Conservation (phyloP, 2,113 vertebrate species). For the Platichthys flesus region DNA sequence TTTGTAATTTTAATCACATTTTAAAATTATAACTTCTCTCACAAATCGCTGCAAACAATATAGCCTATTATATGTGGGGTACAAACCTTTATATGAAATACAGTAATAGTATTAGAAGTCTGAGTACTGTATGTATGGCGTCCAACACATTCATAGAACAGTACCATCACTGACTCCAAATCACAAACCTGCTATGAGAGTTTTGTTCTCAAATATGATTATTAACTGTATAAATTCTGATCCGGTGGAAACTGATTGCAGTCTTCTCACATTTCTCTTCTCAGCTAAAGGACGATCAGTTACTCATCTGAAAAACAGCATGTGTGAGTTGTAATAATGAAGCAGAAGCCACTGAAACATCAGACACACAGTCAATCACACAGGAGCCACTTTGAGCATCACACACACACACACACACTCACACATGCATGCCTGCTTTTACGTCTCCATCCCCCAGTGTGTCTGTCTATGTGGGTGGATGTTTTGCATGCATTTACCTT, state of each 20-base stretch:
- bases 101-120: neutral
- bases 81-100: neutral
- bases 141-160: neutral
- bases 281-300: slow-evolving; percentile 45
- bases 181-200: neutral
- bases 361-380: slow-evolving; percentile 58
- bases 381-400: slow-evolving; percentile 51
- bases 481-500: slow-evolving; percentile 66
- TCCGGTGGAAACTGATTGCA: slow-evolving; percentile 10
- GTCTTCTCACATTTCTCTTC: slow-evolving; percentile 3
- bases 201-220: neutral
- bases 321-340: slow-evolving; percentile 69
- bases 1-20: neutral
- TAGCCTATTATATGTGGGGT: neutral
- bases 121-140: neutral
- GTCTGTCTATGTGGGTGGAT: slow-evolving; percentile 62
- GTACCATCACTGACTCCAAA: neutral
- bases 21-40: neutral
- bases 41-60: too few species aligned
- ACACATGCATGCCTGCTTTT: slow-evolving; percentile 58
- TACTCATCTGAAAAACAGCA: slow-evolving; percentile 50
- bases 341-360: slow-evolving; percentile 61
- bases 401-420: slow-evolving; percentile 47
- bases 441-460: slow-evolving; percentile 31
- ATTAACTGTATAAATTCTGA: slow-evolving; percentile 17